A percentile compares a stretch with the other conserved stretches of the same genome.
Conservation (phyloP, 1,140 invertebrate genomes). For the Microplitis demolitor region DNA sequence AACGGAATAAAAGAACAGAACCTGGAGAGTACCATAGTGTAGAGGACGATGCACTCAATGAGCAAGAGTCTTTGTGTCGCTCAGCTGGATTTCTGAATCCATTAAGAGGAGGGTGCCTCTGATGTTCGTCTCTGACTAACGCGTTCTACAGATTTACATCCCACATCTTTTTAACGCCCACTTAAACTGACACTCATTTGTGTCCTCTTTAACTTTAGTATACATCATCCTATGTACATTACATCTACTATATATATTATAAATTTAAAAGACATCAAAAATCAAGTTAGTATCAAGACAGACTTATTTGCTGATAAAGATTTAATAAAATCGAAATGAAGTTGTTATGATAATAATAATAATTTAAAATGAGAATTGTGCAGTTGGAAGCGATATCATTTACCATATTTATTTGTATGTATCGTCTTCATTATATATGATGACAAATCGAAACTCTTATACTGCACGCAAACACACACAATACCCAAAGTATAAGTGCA, state of each 20-base stretch:
- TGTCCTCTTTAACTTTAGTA: not conserved
- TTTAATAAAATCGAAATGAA: not conserved
- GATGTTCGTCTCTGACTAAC: not conserved
- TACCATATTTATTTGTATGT: not conserved
- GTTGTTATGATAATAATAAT: not conserved
- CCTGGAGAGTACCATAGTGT: not conserved
- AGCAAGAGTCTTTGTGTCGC: conserved; percentile 25
- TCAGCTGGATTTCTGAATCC: conserved; percentile 28
- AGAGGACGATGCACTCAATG: conserved; percentile 26
- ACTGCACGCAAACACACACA: not conserved
- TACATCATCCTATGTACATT: not conserved
- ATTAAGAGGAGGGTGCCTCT: conserved; percentile 19
- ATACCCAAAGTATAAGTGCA: not conserved
- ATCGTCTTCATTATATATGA: not conserved
- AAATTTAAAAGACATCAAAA: not conserved
- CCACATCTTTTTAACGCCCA: conserved; percentile 5
- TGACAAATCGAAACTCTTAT: not conserved
- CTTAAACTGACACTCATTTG: not conserved
- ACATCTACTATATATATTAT: not conserved
- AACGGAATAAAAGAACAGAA: not conserved
- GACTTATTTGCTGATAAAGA: not conserved
- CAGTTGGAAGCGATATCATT: not conserved
- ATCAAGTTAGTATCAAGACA: not conserved
- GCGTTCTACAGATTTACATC: conserved; percentile 2
- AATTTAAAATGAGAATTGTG: not conserved